Evolutionary conservation across 2,113 vertebrate genomes (phyloP), one percentile per base, ranked within the genome.

Genomic region (Anthoscopus minutus): DNA sequence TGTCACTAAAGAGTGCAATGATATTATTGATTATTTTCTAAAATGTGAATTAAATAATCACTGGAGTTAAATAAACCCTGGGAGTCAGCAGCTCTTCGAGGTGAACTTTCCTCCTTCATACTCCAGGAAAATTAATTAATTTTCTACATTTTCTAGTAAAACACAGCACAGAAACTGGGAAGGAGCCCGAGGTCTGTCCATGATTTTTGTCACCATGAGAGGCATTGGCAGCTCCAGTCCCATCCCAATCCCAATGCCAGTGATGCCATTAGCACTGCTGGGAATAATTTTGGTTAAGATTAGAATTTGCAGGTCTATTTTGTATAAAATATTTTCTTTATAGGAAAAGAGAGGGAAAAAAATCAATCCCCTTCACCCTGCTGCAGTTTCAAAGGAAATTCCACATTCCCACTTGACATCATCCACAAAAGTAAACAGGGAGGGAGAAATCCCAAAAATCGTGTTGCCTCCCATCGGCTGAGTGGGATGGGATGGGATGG

Each of bases 361-460:
- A 89, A 87, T 69, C 38, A 28, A 74, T 92, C 92, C 92, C 73
- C 66, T 94, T 79, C 57, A 3, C 50, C 23, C 77, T 37, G 45
- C 65, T 92, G 50, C 6, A 51, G 62, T 96, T 93, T n/a, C 94
- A 61, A 81, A 82, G 86, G 92, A 93, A 96, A 95, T 96, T 94
- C 92, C 83, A 67, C 1, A 31, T 78, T 88, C 47, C 87, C 64
- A 38, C 65, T 69, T 7, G 50, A 82, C 61, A 95, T 45, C 54
- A 72, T 33, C 80, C 53, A 2, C 69, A n/a, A 50, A 58, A 51
- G 72, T 71, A 86, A 76, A 67, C 14, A 66, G 33, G 31, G 72
- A 88, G 50, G 65, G 48, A 91, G 35, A 61, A 85, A 76, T 27
- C 40, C 27, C 18, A 13, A 3, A n/a, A 8, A 56, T 11, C 1